Percentiles rank a stretch among this genome's conserved stretches.
phyloP scores from a whole-genome alignment of 2,797 vertebrate genomes.

The Muscicapa comitata region DNA sequence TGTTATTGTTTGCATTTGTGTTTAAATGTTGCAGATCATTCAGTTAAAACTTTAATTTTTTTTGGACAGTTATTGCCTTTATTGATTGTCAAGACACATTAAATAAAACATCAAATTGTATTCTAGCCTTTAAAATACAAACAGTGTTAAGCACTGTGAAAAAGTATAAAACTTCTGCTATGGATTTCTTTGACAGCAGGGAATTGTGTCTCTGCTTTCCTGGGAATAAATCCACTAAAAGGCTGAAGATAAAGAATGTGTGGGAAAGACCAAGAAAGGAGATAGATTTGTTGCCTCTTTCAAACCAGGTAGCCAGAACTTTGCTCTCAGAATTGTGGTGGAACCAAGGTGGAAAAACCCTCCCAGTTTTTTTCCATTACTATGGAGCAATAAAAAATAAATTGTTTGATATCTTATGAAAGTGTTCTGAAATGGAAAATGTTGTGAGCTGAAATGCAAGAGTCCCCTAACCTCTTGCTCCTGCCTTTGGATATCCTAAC shows the following conservation, averaged over 20 bases:
- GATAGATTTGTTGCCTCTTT: background rate
- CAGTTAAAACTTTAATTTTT: background rate
- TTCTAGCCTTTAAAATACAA: background rate
- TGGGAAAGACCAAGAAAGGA: background rate
- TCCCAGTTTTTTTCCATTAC: background rate
- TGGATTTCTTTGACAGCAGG: background rate
- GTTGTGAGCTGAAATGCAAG: background rate
- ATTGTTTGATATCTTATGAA: background rate
- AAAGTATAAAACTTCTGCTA: background rate
- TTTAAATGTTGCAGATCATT: background rate
- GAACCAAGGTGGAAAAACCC: background rate
- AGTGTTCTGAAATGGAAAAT: constrained; percentile 8
- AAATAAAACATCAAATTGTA: background rate
- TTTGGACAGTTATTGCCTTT: background rate
- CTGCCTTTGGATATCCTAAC: background rate
- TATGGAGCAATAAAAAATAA: background rate
- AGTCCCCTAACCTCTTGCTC: background rate
- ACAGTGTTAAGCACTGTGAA: background rate
- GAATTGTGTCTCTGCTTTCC: background rate
- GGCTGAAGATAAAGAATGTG: background rate
- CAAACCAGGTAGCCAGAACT: background rate
- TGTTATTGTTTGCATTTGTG: background rate
- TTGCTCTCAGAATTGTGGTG: background rate
- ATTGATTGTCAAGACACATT: background rate
- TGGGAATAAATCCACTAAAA: background rate